Evolutionary conservation across 1,140 invertebrate species (phyloP), one percentile per base, ranked within the genome.

Genomic region (Caenorhabditis tropicalis): DNA sequence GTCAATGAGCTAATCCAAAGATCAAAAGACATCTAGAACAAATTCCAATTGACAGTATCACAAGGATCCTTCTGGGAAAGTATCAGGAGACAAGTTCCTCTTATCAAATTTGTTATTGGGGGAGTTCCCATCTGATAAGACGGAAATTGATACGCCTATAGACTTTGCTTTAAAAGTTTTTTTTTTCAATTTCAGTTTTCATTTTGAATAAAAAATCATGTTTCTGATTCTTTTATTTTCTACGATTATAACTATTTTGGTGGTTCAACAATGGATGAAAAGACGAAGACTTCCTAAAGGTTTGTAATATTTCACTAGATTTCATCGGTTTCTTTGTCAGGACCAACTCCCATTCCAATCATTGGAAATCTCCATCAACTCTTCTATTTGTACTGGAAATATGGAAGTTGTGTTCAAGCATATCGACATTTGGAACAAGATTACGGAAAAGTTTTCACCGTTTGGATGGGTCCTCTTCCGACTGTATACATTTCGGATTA

Each of bases 401-500:
- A 5, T 19, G 43, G 56, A 29, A 27, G 56, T 31, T 19, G 19
- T 1, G 60, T 82, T 7, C 7, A 31, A 49, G 43, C 60, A 10
- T 58, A 70, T 9, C 21, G 29, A 19, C 49, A 85, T 1, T 79
- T 81, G 58, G 53, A 82, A 27, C 33, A 82, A 33, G 12, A 29
- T 19, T 85, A 85, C 53, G 84, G 84, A 48, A 81, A 79, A 27
- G 79, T 85, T 27, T 85, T 70, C 48, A 85, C 84, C 3, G 31
- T 82, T 12, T 85, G 84, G 84, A 15, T 85, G 0, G 84, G 84
- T 9, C 84, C 84, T 0, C 29, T 82, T 31, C 58, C 84, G 5
- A 82, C 81, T 19, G 84, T 85, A n/a, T 56, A 82, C 49, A 74
- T 85, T 24, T 70, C 53, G n/a, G 84, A 85, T 9, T 82, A 82